A percentile compares a stretch with the other conserved stretches of the same genome.
Conservation (phyloP, 64 coral and sea anemone genomes). For the Anthopleura sola region DNA sequence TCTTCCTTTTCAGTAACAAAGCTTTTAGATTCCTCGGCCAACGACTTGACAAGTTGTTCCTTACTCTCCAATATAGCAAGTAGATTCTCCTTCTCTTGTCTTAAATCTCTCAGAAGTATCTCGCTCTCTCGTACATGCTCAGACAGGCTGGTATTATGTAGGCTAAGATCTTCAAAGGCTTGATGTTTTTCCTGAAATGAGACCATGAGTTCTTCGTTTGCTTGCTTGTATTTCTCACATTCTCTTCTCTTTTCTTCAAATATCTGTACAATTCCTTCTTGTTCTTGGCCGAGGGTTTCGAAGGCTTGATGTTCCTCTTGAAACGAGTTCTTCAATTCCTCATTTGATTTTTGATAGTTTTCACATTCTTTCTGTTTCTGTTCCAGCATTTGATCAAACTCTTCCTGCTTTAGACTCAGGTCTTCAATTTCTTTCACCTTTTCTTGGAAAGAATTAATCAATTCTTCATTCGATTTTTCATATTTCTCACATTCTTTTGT, state of each 20-base stretch:
- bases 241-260: conserved; percentile 64
- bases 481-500: conserved; percentile 39
- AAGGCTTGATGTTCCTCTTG: conserved; percentile 65
- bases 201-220: conserved; percentile 62
- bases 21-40: conserved; percentile 33
- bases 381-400: conserved; percentile 54
- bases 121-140: conserved; percentile 47
- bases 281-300: conserved; percentile 27
- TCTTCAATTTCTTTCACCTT: conserved; percentile 63
- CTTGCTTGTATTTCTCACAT: conserved; percentile 22
- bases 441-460: conserved; percentile 68
- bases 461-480: conserved; percentile 47
- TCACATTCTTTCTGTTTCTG: conserved; percentile 54
- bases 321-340: conserved; percentile 61
- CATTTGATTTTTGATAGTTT: conserved; percentile 30
- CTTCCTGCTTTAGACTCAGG: conserved; percentile 42
- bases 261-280: conserved; percentile 60
- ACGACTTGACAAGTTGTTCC: conserved; percentile 33
- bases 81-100: conserved; percentile 56
- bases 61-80: conserved; percentile 37
- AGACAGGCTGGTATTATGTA: conserved; percentile 51
- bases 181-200: conserved; percentile 75
- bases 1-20: conserved; percentile 49
- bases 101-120: conserved; percentile 32
- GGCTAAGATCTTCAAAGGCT: conserved; percentile 33